Percentiles rank a stretch among this genome's conserved stretches.
Evolutionary conservation across 2,113 vertebrate genomes (phyloP).

Genomic region (Actinemys pallida): DNA sequence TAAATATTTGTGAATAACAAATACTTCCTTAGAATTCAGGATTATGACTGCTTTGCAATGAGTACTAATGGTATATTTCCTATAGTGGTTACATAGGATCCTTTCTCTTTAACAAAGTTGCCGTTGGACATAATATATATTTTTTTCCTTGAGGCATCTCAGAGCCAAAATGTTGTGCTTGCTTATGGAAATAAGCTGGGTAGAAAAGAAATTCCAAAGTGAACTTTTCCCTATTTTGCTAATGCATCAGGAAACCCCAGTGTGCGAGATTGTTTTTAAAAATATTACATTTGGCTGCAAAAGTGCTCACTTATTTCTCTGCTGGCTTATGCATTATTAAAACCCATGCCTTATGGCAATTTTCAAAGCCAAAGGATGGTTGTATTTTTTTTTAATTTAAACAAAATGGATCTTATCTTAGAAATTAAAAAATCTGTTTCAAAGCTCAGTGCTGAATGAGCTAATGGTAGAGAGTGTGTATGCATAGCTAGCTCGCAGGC

Average conservation of each 20-base stretch:
- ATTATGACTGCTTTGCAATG: background rate
- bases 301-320: background rate
- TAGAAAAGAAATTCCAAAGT: background rate
- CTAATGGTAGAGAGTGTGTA: background rate
- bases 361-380: background rate
- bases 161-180: background rate
- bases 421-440: background rate
- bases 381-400: background rate
- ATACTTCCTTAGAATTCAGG: background rate
- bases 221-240: background rate
- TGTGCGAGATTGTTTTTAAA: background rate
- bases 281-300: slow-evolving; percentile 3
- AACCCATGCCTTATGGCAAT: background rate
- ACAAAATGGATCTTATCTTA: background rate
- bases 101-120: background rate
- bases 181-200: background rate
- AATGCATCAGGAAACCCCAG: background rate
- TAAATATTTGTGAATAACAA: background rate
- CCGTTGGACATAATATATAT: background rate
- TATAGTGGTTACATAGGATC: background rate
- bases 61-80: background rate
- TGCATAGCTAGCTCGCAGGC: background rate
- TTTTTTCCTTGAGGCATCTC: background rate
- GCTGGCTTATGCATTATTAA: background rate
- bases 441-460: background rate